phyloP scores from a whole-genome alignment of 2,888 invertebrate genomes.

The Neoascia interrupta region DNA sequence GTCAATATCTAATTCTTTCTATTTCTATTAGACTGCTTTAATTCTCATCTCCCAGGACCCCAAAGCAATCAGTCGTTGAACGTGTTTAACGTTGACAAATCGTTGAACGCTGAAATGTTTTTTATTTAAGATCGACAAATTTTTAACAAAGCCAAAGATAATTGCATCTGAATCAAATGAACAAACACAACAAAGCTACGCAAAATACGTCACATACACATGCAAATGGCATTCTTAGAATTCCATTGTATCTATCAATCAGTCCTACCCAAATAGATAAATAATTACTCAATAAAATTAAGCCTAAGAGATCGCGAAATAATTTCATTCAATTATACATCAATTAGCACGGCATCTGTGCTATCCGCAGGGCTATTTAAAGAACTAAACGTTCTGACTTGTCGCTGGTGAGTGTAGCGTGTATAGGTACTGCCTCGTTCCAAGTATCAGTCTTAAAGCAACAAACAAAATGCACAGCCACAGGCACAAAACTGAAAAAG shows the following conservation, averaged over 20 bases:
- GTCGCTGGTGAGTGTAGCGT: conserved; percentile 25
- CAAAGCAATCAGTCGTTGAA: too few relatives aligned
- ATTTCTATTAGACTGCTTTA: too few relatives aligned
- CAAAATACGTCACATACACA: conserved; percentile 33
- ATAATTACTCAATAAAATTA: conserved; percentile 66
- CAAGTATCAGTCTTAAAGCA: conserved; percentile 14
- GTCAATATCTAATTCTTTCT: too few relatives aligned
- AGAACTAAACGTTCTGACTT: conserved; percentile 23
- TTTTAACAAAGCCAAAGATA: too few relatives aligned
- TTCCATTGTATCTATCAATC: conserved; percentile 63
- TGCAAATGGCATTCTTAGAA: conserved; percentile 49
- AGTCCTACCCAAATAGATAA: conserved; percentile 64
- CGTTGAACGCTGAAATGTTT: too few relatives aligned
- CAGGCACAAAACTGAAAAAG: conserved; percentile 6
- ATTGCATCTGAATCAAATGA: background rate
- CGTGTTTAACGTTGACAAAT: too few relatives aligned
- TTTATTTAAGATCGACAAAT: too few relatives aligned
- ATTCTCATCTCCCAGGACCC: too few relatives aligned
- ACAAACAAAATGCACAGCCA: background rate
- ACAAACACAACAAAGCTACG: background rate
- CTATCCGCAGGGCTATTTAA: conserved; percentile 53
- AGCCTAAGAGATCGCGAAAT: conserved; percentile 54
- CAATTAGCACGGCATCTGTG: conserved; percentile 69
- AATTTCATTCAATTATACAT: conserved; percentile 68
- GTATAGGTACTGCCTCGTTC: conserved; percentile 34